Base-by-base conservation (phyloP, 2,113 vertebrate genomes). In the pig (Sus scrofa) region DNA sequence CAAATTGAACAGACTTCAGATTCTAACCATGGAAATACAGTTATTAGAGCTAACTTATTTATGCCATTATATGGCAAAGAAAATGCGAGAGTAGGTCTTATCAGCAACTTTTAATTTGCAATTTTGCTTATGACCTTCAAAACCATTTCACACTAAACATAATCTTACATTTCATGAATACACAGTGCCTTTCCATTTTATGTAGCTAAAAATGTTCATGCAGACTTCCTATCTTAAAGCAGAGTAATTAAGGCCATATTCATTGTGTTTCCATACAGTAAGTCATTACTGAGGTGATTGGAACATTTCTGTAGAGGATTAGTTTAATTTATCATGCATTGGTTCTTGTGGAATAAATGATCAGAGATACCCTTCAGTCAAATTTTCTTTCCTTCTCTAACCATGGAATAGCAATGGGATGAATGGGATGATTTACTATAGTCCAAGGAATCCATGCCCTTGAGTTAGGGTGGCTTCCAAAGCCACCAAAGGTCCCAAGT, bases 281-380 rank as follows among this genome's bases (percentile, higher is more conserved):
- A 77, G 87, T 96, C 98, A 98, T 98, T 97, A 97, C 70, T 92
- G 96, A 86, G 89, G 50, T 92, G 10, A 94, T 82, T 95, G 54
- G 74, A 96, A 96, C 0, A 88, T 94, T 96, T 97, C 85, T 98
- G n/a, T 39, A 39, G 96, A 97, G 34, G 58, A 89, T 98, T 96
- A 89, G 68, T 22, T 93, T 97, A n/a, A 79, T 98, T 98, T 91
- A 77, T 97, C 95, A 97, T 98, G 96, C 30, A 94, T 14, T 18
- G 62, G 24, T 6, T 97, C 20, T 82, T 22, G 11, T 92, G 1
- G 52, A 97, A 98, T 95, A 98, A 98, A 98, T 88, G 24, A 98
- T 10, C 12, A 91, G 95, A 91, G 20, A 60, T 11, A 68, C 10
- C 2, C 60, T 89, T 90, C 20, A 92, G 50, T 37, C 95, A 84